phyloP scores from a whole-genome alignment of 2,113 vertebrate species.

The Clarias macrocephalus region DNA sequence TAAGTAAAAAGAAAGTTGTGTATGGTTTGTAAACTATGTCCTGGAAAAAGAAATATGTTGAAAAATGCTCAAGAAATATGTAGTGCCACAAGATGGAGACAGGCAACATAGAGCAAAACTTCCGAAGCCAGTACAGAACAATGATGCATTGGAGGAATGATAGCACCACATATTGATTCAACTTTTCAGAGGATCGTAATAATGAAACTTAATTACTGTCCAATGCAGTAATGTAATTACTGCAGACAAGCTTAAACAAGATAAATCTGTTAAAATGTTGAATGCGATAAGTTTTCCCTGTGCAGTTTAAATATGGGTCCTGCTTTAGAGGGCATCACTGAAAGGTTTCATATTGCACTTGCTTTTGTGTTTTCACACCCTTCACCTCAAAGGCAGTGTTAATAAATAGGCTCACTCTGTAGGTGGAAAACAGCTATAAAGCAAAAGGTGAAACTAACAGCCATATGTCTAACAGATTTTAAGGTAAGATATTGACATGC shows the following conservation, averaged over 20 bases:
- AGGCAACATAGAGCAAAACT: neutral
- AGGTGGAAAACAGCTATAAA: conserved; percentile 42
- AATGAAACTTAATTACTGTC: neutral
- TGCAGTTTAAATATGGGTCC: neutral
- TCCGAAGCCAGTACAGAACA: neutral
- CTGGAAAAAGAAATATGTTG: neutral
- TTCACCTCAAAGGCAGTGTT: conserved; percentile 26
- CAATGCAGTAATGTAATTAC: too few species aligned
- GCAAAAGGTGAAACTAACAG: conserved; percentile 50
- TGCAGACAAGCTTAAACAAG: neutral
- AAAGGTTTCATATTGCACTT: conserved; percentile 60
- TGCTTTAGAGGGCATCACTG: conserved; percentile 23
- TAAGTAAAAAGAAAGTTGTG: neutral
- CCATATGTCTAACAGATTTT: neutral
- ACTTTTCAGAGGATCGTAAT: neutral
- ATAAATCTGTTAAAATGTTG: neutral
- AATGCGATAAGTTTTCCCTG: neutral
- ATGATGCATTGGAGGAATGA: neutral
- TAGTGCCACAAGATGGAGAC: conserved; percentile 16
- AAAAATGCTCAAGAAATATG: neutral
- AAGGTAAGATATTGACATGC: conserved; percentile 27
- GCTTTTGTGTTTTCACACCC: conserved; percentile 61
- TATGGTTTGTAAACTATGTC: neutral
- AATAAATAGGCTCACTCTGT: conserved; percentile 61
- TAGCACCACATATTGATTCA: too few species aligned